These are phyloP conservation scores for Drosophila rhopaloa DNA, from an alignment of 1,140 invertebrate species.

Conservation along the genomic window DNA sequence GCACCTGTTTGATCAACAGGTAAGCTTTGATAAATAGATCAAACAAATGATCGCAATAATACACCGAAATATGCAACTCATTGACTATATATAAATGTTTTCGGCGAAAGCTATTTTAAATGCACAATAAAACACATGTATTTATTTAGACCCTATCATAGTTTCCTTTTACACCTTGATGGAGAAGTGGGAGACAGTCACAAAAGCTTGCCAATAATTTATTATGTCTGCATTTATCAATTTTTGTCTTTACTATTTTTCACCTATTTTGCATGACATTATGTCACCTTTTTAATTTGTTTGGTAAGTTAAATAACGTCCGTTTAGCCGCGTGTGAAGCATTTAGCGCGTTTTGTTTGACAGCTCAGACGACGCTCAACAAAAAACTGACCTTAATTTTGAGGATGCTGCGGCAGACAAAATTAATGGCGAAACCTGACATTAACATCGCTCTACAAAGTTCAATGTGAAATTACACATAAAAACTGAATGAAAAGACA, in stretches of 20 bases:
- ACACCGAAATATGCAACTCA: constrained; percentile 31
- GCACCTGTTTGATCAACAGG: constrained; percentile 34
- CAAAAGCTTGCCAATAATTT: constrained; percentile 24
- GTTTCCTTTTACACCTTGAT: constrained; percentile 15
- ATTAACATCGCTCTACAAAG: constrained; percentile 45
- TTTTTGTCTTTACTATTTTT: constrained; percentile 21
- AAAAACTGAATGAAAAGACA: constrained; percentile 11
- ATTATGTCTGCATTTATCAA: constrained; percentile 25
- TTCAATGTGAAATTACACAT: constrained; percentile 50
- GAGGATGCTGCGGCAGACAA: constrained; percentile 27
- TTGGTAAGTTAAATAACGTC: constrained; percentile 42
- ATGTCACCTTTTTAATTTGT: constrained; percentile 40
- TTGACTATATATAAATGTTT: constrained; percentile 24
- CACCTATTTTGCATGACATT: constrained; percentile 33
- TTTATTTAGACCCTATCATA: constrained; percentile 7
- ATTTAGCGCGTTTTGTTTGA: constrained; percentile 17
- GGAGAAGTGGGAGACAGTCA: constrained; percentile 1
- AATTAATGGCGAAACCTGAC: constrained; percentile 33
- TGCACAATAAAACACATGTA: constrained; percentile 14
- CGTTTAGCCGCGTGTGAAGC: constrained; percentile 41
- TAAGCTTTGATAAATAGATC: constrained; percentile 18
- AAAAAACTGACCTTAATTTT: constrained; percentile 34
- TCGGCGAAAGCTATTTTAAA: constrained; percentile 29
- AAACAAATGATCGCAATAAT: constrained; percentile 22
- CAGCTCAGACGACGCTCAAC: neutral